Evolutionary conservation across 2,797 vertebrate species (phyloP), one percentile per base, ranked within the genome.

Genomic region (Mycteria americana): DNA sequence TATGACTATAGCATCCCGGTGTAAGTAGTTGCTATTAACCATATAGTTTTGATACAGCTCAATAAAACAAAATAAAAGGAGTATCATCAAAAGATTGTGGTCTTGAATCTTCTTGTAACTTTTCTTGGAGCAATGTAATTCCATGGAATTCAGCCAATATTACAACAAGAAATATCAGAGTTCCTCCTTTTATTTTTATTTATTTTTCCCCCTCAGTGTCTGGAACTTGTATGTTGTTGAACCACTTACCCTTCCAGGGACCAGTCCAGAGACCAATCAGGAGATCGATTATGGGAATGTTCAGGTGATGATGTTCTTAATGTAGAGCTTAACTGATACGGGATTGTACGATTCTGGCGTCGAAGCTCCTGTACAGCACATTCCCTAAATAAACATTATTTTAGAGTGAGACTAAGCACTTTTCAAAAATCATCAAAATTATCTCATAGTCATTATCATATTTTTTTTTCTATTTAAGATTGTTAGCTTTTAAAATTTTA

Each of bases 311-410:
- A 96, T 92, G 76, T 95, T 82, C 96, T 98, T 88, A 97, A 89
- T 1, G 95, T 89, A 62, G 98, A 97, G 59, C 94, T 97, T 89
- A 98, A 76, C 30, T 97, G 97, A 74, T 97, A 93, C 0, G 96
- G 88, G 91, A 97, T 84, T 64, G 96, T 95, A 54, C 91, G 94
- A 89, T 97, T 98, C 67, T 98, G 98, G 56, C 89, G 85, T 33
- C 94, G 97, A 95, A 98, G 97, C 83, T 98, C 98, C 95, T 98
- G 98, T 43, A 98, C 96, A 45, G 98, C 97, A 88, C 92, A 80
- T 79, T 98, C 98, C 89, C 99, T 99, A 97, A 90, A 88, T n/a
- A 70, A 93, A 92, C 59, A 92, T 11, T 48, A 50, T 57, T 73
- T 74, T 69, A 89, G 8, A 39, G 33, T 67, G 23, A 81, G 62